Evolutionary conservation across 37 sponge, comb jelly and placozoan species (phyloP), one percentile per base, ranked within the genome.

Genomic region (Axinella damicornis): DNA sequence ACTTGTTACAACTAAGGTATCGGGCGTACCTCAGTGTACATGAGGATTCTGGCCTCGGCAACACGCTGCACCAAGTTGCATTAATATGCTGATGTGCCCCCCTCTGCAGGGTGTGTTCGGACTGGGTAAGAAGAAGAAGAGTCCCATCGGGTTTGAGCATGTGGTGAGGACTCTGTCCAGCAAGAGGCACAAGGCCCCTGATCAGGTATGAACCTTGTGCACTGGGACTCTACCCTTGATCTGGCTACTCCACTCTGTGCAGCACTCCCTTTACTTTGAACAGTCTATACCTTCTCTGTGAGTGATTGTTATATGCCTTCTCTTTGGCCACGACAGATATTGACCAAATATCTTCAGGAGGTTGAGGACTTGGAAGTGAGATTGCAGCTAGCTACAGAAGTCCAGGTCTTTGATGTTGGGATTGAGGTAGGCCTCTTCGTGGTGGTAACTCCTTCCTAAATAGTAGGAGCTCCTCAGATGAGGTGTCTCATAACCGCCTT

Each of bases 121-220:
- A 36, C 60, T 89, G 39, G 78, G 87, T 24, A 91, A 74, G 69
- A 91, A 91, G 40, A 70, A 76, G 74, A 91, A 85, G 60, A 82
- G 83, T 76, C 83, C 83, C 2, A 87, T 91, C 28, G 68, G 89
- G 24, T 82, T 91, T 80, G 83, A 91, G 61, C 35, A 78, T 30
- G 69, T 91, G 24, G 89, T 91, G 24, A 57, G 61, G 32, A 54
- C 76, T 37, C 57, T 87, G 5, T 65, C 62, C 28, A 67, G 40
- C n/a, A 61, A 11, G 62, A 61, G 14, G 14, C 65, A 61, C 79
- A 78, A 30, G 30, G 79, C 79, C 2, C 79, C 79, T 38, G 66
- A 78, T 16, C 9, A 35, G 2, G 79, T 65, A 28, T 46, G 46
- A 46, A 46, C 46, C 9, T 46, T 46, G 46, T 46, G 4, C 9